Conservation (phyloP, 2,113 vertebrate genomes). For the Sinocyclocheilus rhinocerous region DNA sequence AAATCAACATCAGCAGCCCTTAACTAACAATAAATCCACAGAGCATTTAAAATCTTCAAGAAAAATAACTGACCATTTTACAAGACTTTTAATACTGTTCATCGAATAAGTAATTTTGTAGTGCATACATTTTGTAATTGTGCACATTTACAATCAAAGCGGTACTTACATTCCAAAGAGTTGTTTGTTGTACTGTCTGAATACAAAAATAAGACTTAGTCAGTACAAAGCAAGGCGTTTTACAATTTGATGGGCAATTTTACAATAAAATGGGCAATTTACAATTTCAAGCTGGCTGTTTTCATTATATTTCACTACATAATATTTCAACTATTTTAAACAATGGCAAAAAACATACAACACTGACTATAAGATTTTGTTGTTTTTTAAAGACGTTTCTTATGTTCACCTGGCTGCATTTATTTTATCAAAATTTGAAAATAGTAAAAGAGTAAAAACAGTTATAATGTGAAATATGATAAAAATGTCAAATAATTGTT, state of each 20-base stretch:
- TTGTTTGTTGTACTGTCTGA: slow-evolving; percentile 86
- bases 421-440: not conserved
- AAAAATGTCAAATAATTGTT: not conserved
- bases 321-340: no score
- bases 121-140: not conserved
- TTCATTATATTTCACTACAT: not conserved
- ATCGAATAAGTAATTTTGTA: not conserved
- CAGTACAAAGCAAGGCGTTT: not conserved
- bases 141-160: slow-evolving; percentile 38
- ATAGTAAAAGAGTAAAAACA: no score
- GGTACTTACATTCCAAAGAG: slow-evolving; percentile 89
- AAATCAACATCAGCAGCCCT: not conserved
- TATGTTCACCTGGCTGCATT: not conserved
- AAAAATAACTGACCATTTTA: not conserved
- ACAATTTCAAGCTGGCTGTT: not conserved
- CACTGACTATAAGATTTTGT: no score
- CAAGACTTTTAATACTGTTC: not conserved
- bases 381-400: not conserved
- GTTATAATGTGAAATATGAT: not conserved
- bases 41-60: not conserved
- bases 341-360: no score
- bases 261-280: not conserved
- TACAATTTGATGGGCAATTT: no score
- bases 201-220: slow-evolving; percentile 61
- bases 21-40: slow-evolving; percentile 7